phyloP scores from a whole-genome alignment of 2,113 vertebrate genomes.

The Pelecanus crispus region DNA sequence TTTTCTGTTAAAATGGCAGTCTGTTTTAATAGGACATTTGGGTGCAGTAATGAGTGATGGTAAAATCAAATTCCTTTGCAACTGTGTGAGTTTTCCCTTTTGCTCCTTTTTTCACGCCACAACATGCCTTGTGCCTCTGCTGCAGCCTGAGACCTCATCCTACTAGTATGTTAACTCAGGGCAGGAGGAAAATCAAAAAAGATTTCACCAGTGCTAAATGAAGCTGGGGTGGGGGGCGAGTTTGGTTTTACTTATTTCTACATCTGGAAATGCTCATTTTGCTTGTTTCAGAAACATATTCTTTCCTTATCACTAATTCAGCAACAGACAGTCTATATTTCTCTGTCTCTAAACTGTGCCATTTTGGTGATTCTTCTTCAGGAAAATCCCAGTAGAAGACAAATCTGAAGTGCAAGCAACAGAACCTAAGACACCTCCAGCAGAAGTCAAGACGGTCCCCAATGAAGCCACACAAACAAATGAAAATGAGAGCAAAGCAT shows the following conservation, averaged over 20 bases:
- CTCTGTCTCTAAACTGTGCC: constrained; percentile 17
- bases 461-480: constrained; percentile 91
- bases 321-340: background rate
- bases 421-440: constrained; percentile 77
- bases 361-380: constrained; percentile 60
- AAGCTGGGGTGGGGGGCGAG: fast-evolving
- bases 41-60: background rate
- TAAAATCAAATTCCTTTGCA: background rate
- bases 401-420: constrained; percentile 78
- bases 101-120: background rate
- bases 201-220: fast-evolving
- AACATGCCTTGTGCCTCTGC: fast-evolving
- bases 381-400: constrained; percentile 84
- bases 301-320: fast-evolving
- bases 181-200: background rate
- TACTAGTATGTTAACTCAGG: too few relatives aligned
- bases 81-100: fast-evolving
- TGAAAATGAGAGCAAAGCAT: constrained; percentile 87
- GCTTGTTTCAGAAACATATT: fast-evolving
- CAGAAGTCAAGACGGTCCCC: constrained; percentile 85
- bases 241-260: fast-evolving
- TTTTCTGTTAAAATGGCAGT: background rate
- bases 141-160: background rate
- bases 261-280: fast-evolving
- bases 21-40: background rate